Evolutionary conservation across 2,797 vertebrate species (phyloP).

Genomic region (Galago senegalensis): DNA sequence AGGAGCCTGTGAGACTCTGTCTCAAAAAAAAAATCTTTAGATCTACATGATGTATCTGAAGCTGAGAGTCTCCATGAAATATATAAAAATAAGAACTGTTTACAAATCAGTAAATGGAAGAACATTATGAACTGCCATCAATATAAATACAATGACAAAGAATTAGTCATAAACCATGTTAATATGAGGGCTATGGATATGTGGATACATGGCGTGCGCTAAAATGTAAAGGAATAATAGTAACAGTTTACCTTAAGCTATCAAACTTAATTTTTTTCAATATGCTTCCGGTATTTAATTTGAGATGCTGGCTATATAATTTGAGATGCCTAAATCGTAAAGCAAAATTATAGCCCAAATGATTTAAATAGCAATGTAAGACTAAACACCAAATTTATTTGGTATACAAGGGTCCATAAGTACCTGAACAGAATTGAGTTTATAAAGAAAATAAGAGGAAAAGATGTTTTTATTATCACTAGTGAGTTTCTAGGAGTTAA

Average conservation of each 20-base stretch:
- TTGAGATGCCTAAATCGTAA: constrained; percentile 58
- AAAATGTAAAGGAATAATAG: constrained; percentile 45
- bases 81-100: not conserved
- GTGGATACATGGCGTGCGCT: constrained; percentile 56
- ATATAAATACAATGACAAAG: constrained; percentile 58
- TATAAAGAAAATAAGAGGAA: constrained; percentile 25
- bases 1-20: too few species aligned
- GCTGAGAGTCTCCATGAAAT: constrained; percentile 44
- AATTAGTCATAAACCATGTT: constrained; percentile 65
- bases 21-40: not conserved
- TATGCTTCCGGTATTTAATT: constrained; percentile 31
- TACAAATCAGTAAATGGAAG: constrained; percentile 48
- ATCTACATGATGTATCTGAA: constrained; percentile 25
- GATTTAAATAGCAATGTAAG: constrained; percentile 22
- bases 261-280: constrained; percentile 35
- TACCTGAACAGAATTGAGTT: constrained; percentile 16
- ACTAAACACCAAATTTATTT: constrained; percentile 30
- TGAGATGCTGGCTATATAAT: constrained; percentile 24
- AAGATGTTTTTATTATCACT: not conserved
- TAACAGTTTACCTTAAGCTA: constrained; percentile 60
- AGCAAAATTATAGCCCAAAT: constrained; percentile 52
- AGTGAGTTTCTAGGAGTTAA: not conserved
- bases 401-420: not conserved
- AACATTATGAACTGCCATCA: constrained; percentile 21
- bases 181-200: constrained; percentile 6